phyloP scores from a whole-genome alignment of 2,797 vertebrate genomes.

The Spheniscus humboldti region DNA sequence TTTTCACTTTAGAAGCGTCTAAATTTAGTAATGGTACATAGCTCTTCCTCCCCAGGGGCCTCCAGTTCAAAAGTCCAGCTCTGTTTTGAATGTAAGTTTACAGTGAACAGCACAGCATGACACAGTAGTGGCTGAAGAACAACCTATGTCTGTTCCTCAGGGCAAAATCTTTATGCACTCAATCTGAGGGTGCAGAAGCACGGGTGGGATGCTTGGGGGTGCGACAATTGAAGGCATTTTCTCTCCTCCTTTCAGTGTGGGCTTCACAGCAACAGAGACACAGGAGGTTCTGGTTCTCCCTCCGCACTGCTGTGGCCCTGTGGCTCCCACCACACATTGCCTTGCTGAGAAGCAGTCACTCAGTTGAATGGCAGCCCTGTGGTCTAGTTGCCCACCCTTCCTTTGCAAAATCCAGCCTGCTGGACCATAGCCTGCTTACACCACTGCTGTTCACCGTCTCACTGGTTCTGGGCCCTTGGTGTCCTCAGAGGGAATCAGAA shows the following conservation, averaged over 20 bases:
- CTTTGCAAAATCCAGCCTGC: background rate
- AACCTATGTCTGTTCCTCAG: background rate
- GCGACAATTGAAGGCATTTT: background rate
- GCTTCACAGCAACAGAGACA: background rate
- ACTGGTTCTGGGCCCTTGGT: background rate
- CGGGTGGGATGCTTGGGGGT: background rate
- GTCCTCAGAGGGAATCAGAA: background rate
- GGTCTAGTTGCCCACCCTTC: background rate
- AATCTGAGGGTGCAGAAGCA: background rate
- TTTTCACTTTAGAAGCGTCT: slow-evolving; percentile 40
- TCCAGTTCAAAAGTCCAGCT: slow-evolving; percentile 55
- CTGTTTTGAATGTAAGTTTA: slow-evolving; percentile 40
- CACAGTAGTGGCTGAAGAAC: background rate
- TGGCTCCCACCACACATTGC: background rate
- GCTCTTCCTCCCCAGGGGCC: background rate
- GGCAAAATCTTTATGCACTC: background rate
- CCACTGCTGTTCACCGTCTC: fast-evolving
- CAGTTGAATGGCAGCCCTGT: background rate
- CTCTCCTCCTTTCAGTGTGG: background rate
- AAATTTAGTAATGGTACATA: slow-evolving; percentile 59
- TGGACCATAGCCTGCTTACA: background rate
- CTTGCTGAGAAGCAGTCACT: background rate
- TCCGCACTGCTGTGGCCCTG: fast-evolving
- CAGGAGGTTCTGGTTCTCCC: background rate
- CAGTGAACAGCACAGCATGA: background rate